phyloP scores from a whole-genome alignment of 2,113 vertebrate genomes.

The Sceloporus tristichus region DNA sequence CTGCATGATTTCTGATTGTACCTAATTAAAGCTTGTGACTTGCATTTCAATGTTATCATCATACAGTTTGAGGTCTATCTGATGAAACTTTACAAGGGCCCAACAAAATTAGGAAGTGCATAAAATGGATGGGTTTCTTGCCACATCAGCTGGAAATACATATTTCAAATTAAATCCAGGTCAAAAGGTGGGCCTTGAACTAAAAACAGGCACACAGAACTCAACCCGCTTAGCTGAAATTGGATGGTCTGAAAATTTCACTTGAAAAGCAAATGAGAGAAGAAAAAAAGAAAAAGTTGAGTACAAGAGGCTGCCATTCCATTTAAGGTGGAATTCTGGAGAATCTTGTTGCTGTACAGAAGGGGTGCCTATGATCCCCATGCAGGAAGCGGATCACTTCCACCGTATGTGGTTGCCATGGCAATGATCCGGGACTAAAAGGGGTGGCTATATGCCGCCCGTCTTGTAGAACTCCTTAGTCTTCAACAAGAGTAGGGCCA shows the following conservation, averaged over 20 bases:
- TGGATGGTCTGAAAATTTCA: slow-evolving; percentile 40
- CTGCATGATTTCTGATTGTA: slow-evolving; percentile 88
- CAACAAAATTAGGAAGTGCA: slow-evolving; percentile 75
- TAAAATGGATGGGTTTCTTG: slow-evolving; percentile 64
- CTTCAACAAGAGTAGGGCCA: too few species aligned
- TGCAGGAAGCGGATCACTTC: too few species aligned
- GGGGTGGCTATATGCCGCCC: too few species aligned
- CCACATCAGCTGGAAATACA: slow-evolving; percentile 59
- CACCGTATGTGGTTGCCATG: too few species aligned
- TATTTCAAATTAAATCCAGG: slow-evolving; percentile 60
- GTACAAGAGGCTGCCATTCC: not conserved
- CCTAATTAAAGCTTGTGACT: slow-evolving; percentile 89
- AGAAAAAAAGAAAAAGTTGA: not conserved
- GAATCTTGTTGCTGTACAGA: too few species aligned
- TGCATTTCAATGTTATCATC: slow-evolving; percentile 85
- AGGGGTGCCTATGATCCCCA: too few species aligned
- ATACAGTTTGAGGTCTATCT: slow-evolving; percentile 80
- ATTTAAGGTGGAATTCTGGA: not conserved
- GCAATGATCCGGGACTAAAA: too few species aligned
- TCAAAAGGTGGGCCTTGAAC: slow-evolving; percentile 31
- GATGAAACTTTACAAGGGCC: slow-evolving; percentile 74
- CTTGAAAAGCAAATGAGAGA: slow-evolving; percentile 10
- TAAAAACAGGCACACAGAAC: not conserved
- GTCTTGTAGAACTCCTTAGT: too few species aligned
- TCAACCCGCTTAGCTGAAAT: not conserved